Evolutionary conservation across 2,797 vertebrate genomes (phyloP), one percentile per base, ranked within the genome.

Genomic region (Pseudochromis fuscus): DNA sequence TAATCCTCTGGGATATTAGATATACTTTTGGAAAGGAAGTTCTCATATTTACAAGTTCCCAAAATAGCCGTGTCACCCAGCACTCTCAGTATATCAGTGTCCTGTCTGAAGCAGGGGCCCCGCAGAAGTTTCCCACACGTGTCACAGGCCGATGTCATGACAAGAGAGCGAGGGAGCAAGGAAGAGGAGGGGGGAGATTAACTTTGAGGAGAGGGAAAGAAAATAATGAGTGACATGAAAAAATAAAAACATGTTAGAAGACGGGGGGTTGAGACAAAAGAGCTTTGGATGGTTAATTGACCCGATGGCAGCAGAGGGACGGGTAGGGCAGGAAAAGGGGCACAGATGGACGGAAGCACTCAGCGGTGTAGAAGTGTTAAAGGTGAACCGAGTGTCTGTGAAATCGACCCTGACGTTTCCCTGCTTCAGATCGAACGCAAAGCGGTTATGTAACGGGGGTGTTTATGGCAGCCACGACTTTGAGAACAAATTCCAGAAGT

Each of bases 11-110:
- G 82, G 88, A 87, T 87, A 88, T 89, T 80, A 88, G 88, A 92
- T 87, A 82, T 67, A 78, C 87, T 90, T 93, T 84, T 84, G 84
- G 78, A 88, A 89, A 93, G 93, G 93, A 94, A 94, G 92, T 93
- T 93, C 91, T 93, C 91, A 90, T 94, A 92, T 94, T 94, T 93
- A 93, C 90, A 85, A 85, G 88, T 78, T 88, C 92, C 90, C 50
- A 77, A 94, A 94, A 95, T 94, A 95, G 92, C 84, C 42, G 57
- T 38, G 77, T 92, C 89, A 87, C 62, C 75, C 89, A 88, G 88
- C 92, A 88, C 93, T 93, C 89, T 91, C 76, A 87, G 77, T 90
- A 82, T 93, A 94, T 94, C 93, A 88, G 91, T 93, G 90, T 93
- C 91, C 85, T 66, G 78, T 86, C 83, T 67, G 57, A 85, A 82